Base-by-base conservation (phyloP, 2,113 vertebrate genomes). In the Amazona guildingii region DNA sequence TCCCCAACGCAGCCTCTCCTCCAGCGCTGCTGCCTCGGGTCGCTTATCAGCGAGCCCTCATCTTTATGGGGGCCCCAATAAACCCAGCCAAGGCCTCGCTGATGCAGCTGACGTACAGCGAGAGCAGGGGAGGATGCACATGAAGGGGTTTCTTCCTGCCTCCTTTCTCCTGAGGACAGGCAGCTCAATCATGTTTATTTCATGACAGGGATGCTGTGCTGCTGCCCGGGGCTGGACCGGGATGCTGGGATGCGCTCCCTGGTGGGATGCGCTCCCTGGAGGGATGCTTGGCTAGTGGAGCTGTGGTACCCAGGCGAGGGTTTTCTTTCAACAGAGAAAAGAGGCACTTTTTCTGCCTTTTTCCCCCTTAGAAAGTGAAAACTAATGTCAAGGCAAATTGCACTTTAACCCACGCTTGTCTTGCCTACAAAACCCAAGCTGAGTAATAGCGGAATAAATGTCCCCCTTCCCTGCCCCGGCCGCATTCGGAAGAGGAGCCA, bases 1-100 rank as follows among this genome's bases (percentile, higher is more conserved):
- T 31, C 68, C 35, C 89, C 11, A 28, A 43, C 41, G 21, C 68
- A 6, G 15, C 9, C 67, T 55, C 72, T 72, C 55, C 59, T 21
- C 43, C 23, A 2, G 77, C 2, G 37, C n/a, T 33, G 68, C 63
- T 25, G 84, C 72, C 75, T 28, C 3, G 33, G 84, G 66, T 35
- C 15, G 1, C 72, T 94, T 95, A 96, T 95, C 96, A 91, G 80
- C 76, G 51, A 14, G 46, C 29, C 48, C 86, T 62, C 48, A 90
- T 93, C 95, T 97, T 97, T 96, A 91, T 79, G 74, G 87, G 46
- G 81, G 61, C 61, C 78, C 85, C 25, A 31, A 67, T 77, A 90
- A 94, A 78, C 20, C 39, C 46, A 0, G 31, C 83, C 16, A 77
- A 43, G 92, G 67, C 64, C 61, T 66, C 1, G 20, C 3, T 2